Percentiles rank a stretch among this genome's conserved stretches.
Evolutionary conservation across 2,888 invertebrate genomes (phyloP).

Genomic region (Petrolisthes cinctipes): DNA sequence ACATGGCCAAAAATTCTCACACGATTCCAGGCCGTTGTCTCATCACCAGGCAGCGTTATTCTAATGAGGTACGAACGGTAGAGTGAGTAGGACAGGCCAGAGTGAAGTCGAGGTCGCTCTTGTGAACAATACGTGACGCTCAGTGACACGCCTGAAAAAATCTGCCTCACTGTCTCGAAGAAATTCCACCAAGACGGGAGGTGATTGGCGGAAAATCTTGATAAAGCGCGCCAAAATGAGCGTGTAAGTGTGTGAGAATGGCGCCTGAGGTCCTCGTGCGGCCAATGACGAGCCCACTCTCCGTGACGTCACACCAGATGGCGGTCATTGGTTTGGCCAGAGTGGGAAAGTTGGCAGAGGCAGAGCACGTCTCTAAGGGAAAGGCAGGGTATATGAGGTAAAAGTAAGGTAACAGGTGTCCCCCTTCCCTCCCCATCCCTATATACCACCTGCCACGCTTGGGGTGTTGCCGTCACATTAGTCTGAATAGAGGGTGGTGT

Average conservation of each 20-base stretch:
- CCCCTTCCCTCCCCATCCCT: background rate
- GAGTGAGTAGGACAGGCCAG: too few species aligned
- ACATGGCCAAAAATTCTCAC: too few species aligned
- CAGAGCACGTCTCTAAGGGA: background rate
- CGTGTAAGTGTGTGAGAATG: slow-evolving; percentile 54
- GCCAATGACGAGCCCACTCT: slow-evolving; percentile 42
- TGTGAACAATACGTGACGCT: background rate
- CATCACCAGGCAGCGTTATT: too few species aligned
- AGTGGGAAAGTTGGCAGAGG: slow-evolving; percentile 43
- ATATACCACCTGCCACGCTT: slow-evolving; percentile 12
- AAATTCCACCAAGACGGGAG: slow-evolving; percentile 36
- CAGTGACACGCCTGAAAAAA: slow-evolving; percentile 21
- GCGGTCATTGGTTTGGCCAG: slow-evolving; percentile 38
- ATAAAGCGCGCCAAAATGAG: slow-evolving; percentile 55
- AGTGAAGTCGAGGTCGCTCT: too few species aligned
- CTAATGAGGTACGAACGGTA: too few species aligned
- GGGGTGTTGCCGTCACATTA: slow-evolving; percentile 25
- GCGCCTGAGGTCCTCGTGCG: slow-evolving; percentile 37
- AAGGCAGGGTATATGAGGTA: slow-evolving; percentile 26
- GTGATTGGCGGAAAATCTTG: slow-evolving; percentile 56
- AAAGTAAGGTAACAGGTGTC: slow-evolving; percentile 16
- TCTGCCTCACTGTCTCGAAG: slow-evolving; percentile 24
- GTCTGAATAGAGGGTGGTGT: slow-evolving; percentile 36
- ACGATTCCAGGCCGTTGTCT: too few species aligned
- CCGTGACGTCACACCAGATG: slow-evolving; percentile 28